Percentiles rank a stretch among this genome's conserved stretches.
phyloP scores from a whole-genome alignment of 2,797 vertebrate species.

The Dipus sagitta region DNA sequence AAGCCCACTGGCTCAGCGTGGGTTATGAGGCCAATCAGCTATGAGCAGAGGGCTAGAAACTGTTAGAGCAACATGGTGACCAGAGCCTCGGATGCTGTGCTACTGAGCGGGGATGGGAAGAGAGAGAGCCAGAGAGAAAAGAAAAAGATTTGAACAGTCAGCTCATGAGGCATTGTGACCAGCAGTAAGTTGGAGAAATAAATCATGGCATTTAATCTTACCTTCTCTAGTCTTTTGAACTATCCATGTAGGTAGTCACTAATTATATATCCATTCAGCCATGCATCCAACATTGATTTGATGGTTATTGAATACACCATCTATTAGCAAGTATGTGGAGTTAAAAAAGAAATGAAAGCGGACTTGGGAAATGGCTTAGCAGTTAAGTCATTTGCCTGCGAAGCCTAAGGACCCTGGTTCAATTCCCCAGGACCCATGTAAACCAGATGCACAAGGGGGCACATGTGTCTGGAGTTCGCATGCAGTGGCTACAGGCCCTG shows the following conservation, averaged over 20 bases:
- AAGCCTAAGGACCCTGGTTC: no score
- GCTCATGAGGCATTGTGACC: neutral
- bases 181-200: neutral
- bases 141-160: neutral
- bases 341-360: neutral
- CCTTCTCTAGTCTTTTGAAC: neutral
- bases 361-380: no score
- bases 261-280: neutral
- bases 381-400: no score
- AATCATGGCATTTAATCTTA: neutral
- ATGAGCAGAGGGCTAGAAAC: neutral
- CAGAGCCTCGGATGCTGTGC: neutral
- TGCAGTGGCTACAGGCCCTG: no score
- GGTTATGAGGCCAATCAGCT: neutral
- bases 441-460: no score
- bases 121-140: neutral
- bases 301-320: neutral
- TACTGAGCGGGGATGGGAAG: rapidly evolving
- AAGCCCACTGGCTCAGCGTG: neutral
- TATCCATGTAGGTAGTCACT: neutral
- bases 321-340: no score
- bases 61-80: neutral
- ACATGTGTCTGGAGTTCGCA: no score
- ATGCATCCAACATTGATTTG: neutral
- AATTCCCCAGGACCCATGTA: no score